A percentile compares a stretch with the other conserved stretches of the same genome.
phyloP scores from a whole-genome alignment of 1,140 invertebrate species.

The Caenorhabditis latens region DNA sequence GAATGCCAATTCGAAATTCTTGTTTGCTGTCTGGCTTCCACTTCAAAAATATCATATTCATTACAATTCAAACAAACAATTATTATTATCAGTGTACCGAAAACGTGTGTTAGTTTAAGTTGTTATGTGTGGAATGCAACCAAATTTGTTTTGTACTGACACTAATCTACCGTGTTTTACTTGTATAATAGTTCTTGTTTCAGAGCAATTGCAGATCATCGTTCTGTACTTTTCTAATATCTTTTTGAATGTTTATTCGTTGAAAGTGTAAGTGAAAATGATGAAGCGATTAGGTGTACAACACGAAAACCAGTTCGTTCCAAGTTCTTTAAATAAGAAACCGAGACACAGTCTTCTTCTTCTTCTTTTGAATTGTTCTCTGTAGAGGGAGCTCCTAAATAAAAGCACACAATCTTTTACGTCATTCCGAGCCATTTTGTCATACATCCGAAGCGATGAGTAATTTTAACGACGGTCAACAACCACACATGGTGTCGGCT shows the following conservation, averaged over 20 bases:
- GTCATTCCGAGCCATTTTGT: background rate
- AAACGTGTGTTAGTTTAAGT: too few species aligned
- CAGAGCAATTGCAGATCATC: background rate
- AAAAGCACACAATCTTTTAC: constrained; percentile 32
- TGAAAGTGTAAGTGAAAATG: constrained; percentile 30
- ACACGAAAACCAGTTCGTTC: constrained; percentile 18
- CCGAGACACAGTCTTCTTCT: background rate
- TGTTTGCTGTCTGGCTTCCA: too few species aligned
- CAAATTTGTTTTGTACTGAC: too few species aligned
- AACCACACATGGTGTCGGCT: constrained; percentile 19
- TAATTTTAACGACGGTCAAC: constrained; percentile 34
- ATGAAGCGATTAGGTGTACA: constrained; percentile 1
- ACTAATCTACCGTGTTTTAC: too few species aligned
- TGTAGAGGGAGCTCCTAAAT: background rate
- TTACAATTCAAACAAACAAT: too few species aligned
- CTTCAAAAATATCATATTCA: too few species aligned
- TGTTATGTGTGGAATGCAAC: too few species aligned
- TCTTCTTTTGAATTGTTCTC: background rate
- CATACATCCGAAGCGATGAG: constrained; percentile 31
- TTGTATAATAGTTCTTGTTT: constrained; percentile 10
- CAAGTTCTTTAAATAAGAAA: background rate
- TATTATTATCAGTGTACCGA: too few species aligned
- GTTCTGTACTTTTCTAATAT: background rate
- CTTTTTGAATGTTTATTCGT: background rate
- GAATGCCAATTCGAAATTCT: too few species aligned